Evolutionary conservation across 2,113 vertebrate genomes (phyloP).

Genomic region (Nothobranchius kuhntae): DNA sequence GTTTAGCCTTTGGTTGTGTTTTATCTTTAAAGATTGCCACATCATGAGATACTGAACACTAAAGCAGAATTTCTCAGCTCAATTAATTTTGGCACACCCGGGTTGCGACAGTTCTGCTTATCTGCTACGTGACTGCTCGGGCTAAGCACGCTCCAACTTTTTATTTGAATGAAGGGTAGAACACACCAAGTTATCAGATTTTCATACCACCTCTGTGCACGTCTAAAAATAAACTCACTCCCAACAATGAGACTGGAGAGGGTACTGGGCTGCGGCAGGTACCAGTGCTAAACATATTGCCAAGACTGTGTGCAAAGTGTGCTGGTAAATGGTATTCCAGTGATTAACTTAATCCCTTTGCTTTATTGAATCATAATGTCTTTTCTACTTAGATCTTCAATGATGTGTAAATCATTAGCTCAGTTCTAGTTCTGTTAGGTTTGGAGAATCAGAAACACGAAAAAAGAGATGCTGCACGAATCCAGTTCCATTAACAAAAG

Average conservation of each 20-base stretch:
- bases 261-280: neutral
- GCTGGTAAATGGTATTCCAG: neutral
- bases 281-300: neutral
- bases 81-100: constrained; percentile 20
- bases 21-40: constrained; percentile 22
- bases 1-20: constrained; percentile 38
- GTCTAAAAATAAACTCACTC: constrained; percentile 7
- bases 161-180: neutral
- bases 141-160: neutral
- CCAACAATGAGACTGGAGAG: neutral
- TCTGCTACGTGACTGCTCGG: constrained; percentile 10
- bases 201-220: neutral
- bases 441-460: neutral
- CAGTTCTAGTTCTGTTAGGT: neutral
- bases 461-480: neutral
- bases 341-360: neutral
- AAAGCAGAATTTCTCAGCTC: constrained; percentile 16
- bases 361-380: neutral
- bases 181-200: neutral
- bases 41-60: constrained; percentile 30
- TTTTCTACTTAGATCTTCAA: neutral
- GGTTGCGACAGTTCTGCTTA: constrained; percentile 1
- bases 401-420: neutral
- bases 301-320: constrained; percentile 1
- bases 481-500: neutral